Evolutionary conservation across 1,140 invertebrate genomes (phyloP).

Genomic region (Dreissena rostriformis): DNA sequence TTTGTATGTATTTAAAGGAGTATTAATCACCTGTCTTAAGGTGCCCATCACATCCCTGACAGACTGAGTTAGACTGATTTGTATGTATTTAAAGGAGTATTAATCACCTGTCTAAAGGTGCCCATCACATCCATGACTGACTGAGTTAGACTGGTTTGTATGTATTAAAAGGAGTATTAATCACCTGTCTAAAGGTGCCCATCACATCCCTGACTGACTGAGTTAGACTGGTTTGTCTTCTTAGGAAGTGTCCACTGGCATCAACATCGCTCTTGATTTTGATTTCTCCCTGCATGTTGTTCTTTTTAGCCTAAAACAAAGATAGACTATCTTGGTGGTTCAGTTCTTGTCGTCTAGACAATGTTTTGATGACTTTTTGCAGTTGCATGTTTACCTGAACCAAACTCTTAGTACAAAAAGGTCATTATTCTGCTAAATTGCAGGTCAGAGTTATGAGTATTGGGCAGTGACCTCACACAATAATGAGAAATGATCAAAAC

Average conservation of each 20-base stretch:
- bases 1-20: not conserved
- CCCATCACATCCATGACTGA: conserved; percentile 49
- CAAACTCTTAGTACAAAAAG: no score
- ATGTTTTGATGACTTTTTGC: not conserved
- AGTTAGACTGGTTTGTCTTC: conserved; percentile 43
- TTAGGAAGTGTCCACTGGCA: not conserved
- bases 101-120: conserved; percentile 39
- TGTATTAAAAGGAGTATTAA: not conserved
- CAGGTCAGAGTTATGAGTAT: no score
- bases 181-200: conserved; percentile 45
- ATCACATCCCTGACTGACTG: conserved; percentile 51
- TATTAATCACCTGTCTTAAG: conserved; percentile 36
- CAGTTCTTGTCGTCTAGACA: not conserved
- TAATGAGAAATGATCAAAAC: no score
- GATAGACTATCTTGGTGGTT: no score
- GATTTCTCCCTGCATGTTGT: no score
- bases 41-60: conserved; percentile 47
- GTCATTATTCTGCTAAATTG: no score
- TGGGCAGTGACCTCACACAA: no score
- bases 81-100: no score
- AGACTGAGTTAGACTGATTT: conserved; percentile 39
- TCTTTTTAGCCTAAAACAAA: no score
- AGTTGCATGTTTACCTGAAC: not conserved
- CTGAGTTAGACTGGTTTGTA: conserved; percentile 28
- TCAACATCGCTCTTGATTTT: not conserved